Evolutionary conservation across 2,797 vertebrate species (phyloP).

Genomic region (Arnoldichthys spilopterus): DNA sequence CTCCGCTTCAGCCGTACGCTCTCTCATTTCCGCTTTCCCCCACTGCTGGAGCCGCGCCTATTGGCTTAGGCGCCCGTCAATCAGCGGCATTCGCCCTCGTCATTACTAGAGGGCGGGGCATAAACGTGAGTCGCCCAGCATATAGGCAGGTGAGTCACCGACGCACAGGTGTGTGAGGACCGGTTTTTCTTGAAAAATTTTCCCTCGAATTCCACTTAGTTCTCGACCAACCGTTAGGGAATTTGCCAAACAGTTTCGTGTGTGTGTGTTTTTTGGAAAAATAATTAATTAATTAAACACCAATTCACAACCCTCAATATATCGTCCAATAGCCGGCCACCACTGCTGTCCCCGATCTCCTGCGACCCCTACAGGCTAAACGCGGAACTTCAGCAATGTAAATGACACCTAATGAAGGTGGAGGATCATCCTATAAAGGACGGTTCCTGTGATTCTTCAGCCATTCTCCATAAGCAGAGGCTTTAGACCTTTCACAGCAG

Average conservation of each 20-base stretch:
- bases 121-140: background rate
- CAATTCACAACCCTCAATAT: background rate
- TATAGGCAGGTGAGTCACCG: conserved; percentile 40
- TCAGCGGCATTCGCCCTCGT: conserved; percentile 67
- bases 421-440: too few species aligned
- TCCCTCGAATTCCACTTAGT: background rate
- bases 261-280: too few species aligned
- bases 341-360: background rate
- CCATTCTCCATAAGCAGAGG: too few species aligned
- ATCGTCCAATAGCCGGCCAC: background rate
- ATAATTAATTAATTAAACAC: too few species aligned
- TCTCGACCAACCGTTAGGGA: background rate
- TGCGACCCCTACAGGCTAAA: conserved; percentile 25
- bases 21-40: conserved; percentile 74
- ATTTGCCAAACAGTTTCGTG: background rate
- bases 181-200: background rate
- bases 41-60: conserved; percentile 71
- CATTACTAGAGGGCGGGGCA: conserved; percentile 54
- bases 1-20: conserved; percentile 35
- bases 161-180: background rate
- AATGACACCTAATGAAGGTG: too few species aligned
- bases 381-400: background rate
- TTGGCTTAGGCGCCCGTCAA: conserved; percentile 74
- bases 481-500: too few species aligned
- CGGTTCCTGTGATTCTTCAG: too few species aligned